Conservation (phyloP, 2,113 vertebrate genomes). For the Cettia cetti region DNA sequence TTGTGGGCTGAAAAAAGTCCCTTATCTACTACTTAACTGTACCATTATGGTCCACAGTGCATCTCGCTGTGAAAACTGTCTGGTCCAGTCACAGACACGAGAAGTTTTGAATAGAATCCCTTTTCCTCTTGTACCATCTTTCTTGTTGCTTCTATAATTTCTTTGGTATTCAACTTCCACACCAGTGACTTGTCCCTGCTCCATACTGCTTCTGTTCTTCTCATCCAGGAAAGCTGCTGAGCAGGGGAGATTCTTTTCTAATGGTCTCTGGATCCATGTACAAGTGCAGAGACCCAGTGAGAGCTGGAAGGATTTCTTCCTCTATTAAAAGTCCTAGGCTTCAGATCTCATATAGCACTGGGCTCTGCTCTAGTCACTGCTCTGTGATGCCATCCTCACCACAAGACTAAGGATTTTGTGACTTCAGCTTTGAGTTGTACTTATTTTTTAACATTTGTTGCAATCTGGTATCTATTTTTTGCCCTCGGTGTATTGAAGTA, state of each 20-base stretch:
- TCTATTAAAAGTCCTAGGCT: not conserved
- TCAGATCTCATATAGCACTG: not conserved
- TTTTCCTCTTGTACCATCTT: not conserved
- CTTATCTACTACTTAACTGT: not conserved
- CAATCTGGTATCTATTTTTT: not conserved
- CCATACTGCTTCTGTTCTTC: not conserved
- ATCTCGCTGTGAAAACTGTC: not conserved
- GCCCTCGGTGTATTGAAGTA: not conserved
- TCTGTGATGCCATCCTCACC: accelerated
- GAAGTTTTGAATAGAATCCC: not conserved
- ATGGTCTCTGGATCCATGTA: not conserved
- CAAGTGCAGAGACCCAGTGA: not conserved
- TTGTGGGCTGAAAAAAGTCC: not conserved
- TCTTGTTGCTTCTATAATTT: not conserved
- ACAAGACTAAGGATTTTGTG: not conserved
- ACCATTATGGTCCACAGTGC: not conserved
- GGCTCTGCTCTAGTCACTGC: not conserved
- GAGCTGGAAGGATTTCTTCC: not conserved
- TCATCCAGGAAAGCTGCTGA: not conserved
- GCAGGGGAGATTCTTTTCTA: not conserved
- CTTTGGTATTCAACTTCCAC: not conserved
- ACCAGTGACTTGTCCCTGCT: not conserved
- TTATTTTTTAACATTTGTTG: not conserved
- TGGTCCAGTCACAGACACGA: not conserved
- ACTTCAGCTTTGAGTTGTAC: not conserved